A percentile compares a stretch with the other conserved stretches of the same genome.
These are phyloP conservation scores for Engraulis encrasicolus DNA, from an alignment of 2,113 vertebrate species.

Conservation along the genomic window DNA sequence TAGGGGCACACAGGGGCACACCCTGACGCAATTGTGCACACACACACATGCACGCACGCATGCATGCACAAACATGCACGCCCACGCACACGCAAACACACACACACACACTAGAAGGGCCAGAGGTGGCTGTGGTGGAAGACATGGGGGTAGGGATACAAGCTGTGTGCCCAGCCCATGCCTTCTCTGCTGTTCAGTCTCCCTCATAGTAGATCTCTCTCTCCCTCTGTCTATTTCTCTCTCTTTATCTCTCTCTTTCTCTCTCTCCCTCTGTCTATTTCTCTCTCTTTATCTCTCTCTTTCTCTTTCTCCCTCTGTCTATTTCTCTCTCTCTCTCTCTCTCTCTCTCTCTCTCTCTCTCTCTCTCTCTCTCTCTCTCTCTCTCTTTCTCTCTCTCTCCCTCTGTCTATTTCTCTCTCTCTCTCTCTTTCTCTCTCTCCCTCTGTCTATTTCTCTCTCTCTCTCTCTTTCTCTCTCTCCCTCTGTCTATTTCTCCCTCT, in stretches of 20 bases:
- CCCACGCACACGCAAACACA: not conserved
- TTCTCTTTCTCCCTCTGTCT: too few species aligned
- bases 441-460: too few species aligned
- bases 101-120: not conserved
- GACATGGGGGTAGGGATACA: not conserved
- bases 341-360: not conserved
- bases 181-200: not conserved
- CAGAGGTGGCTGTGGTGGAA: not conserved
- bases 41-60: not conserved
- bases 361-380: not conserved
- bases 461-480: too few species aligned
- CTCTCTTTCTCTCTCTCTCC: too few species aligned
- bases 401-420: too few species aligned
- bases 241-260: not conserved
- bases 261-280: too few species aligned
- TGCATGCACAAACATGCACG: not conserved
- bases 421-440: too few species aligned
- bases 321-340: not conserved
- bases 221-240: not conserved
- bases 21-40: too few species aligned
- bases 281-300: too few species aligned
- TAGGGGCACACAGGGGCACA: too few species aligned
- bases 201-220: not conserved
- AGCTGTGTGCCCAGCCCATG: not conserved
- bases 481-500: too few species aligned